Evolutionary conservation across 1,140 invertebrate species (phyloP).

Genomic region (Sitophilus oryzae): DNA sequence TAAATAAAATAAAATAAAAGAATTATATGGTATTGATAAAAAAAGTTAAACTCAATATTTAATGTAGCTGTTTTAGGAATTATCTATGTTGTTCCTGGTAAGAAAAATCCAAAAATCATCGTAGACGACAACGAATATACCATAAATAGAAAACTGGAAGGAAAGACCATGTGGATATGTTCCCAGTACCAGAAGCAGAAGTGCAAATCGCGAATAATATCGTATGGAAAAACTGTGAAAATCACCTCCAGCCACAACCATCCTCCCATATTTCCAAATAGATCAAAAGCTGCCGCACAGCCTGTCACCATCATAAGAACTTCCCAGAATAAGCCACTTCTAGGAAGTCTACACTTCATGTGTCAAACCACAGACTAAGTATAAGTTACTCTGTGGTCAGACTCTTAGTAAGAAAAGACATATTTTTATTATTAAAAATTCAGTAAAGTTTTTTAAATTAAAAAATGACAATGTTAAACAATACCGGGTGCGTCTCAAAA

Average conservation of each 20-base stretch:
- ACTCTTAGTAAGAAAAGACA: too few species aligned
- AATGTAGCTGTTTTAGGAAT: conserved; percentile 23
- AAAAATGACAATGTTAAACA: too few species aligned
- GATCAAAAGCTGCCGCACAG: conserved; percentile 4
- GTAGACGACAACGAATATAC: conserved; percentile 25
- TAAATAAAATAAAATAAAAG: too few species aligned
- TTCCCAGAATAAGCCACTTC: too few species aligned
- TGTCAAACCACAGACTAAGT: too few species aligned
- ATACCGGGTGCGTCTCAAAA: too few species aligned
- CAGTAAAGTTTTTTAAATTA: too few species aligned
- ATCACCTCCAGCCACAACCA: conserved; percentile 31
- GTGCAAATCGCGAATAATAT: conserved; percentile 32
- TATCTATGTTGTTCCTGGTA: conserved; percentile 27
- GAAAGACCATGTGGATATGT: conserved; percentile 31
- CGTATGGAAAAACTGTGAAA: conserved; percentile 25
- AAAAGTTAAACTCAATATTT: neutral
- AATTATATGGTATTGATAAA: neutral
- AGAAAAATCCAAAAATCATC: conserved; percentile 30
- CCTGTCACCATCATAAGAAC: conserved; percentile 7
- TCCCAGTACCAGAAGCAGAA: conserved; percentile 24
- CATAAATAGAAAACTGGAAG: conserved; percentile 23
- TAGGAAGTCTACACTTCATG: too few species aligned
- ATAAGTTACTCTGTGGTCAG: too few species aligned
- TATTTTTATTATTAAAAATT: too few species aligned
- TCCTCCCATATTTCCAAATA: conserved; percentile 17